phyloP scores from a whole-genome alignment of 2,113 vertebrate species.

The Cephalopholis sonnerati region DNA sequence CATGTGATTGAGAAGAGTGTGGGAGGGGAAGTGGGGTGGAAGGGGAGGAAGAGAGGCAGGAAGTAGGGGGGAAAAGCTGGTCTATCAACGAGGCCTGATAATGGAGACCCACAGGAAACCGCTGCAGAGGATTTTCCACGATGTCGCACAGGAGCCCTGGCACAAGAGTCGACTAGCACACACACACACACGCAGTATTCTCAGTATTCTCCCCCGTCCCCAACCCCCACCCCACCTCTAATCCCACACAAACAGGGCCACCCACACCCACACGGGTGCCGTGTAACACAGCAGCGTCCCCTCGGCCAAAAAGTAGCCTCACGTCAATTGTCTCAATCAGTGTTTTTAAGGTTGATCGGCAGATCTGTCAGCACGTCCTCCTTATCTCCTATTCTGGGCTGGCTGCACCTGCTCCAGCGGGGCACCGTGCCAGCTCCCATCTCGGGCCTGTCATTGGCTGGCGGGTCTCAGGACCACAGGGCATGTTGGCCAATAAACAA shows the following conservation, averaged over 20 bases:
- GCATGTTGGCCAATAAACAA: conserved; percentile 64
- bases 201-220: conserved; percentile 16
- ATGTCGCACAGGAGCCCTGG: conserved; percentile 77
- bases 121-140: conserved; percentile 82
- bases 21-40: conserved; percentile 82
- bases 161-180: conserved; percentile 35
- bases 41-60: conserved; percentile 80
- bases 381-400: conserved; percentile 59
- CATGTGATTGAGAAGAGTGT: conserved; percentile 80
- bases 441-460: conserved; percentile 49
- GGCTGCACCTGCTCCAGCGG: conserved; percentile 77
- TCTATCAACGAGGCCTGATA: conserved; percentile 83
- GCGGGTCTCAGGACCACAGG: conserved; percentile 36
- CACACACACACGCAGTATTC: conserved; percentile 21
- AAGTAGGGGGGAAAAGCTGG: conserved; percentile 79
- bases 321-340: conserved; percentile 53
- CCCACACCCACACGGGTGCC: conserved; percentile 56
- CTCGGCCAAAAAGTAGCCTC: conserved; percentile 17
- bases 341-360: conserved; percentile 62
- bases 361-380: conserved; percentile 60
- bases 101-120: conserved; percentile 82
- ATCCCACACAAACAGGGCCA: conserved; percentile 67
- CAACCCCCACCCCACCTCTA: conserved; percentile 24
- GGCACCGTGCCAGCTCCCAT: conserved; percentile 67
- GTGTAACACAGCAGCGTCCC: conserved; percentile 13